A percentile compares a stretch with the other conserved stretches of the same genome.
Evolutionary conservation across 2,113 vertebrate genomes (phyloP).

Genomic region (Sphaerodactylus townsendi): DNA sequence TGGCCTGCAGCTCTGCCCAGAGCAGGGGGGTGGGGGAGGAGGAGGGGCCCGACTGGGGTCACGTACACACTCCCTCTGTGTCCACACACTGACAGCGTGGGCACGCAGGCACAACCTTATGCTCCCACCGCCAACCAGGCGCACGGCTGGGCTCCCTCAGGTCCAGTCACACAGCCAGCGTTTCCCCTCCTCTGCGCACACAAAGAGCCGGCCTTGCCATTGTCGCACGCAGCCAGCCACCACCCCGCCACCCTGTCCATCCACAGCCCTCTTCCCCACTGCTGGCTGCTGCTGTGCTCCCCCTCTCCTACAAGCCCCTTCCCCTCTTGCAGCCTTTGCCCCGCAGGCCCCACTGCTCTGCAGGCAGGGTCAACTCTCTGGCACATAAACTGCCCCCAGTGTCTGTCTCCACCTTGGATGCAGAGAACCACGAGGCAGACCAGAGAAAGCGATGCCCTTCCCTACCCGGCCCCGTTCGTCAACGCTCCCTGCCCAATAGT

Average conservation of each 20-base stretch:
- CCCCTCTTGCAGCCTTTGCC: neutral
- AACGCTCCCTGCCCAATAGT: conserved; percentile 21
- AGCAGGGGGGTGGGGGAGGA: neutral
- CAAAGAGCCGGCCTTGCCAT: neutral
- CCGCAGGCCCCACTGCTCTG: neutral
- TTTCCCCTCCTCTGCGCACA: neutral
- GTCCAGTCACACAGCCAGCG: conserved; percentile 25
- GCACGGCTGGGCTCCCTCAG: conserved; percentile 34
- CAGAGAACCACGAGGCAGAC: neutral
- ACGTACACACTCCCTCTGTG: too few relatives aligned
- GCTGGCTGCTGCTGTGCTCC: neutral
- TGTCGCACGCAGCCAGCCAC: neutral
- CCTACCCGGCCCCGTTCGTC: neutral
- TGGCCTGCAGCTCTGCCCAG: neutral
- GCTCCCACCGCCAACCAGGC: neutral
- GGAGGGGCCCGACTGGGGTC: neutral
- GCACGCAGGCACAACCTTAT: neutral
- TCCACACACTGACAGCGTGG: too few relatives aligned
- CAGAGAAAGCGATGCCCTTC: too few relatives aligned
- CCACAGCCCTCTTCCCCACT: neutral
- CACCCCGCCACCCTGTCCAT: neutral
- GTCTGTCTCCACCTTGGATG: neutral
- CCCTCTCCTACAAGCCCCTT: neutral
- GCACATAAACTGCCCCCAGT: neutral
- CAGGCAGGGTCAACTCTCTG: neutral